Evolutionary conservation across 1,140 invertebrate species (phyloP), one percentile per base, ranked within the genome.

Genomic region (Halictus rubicundus): DNA sequence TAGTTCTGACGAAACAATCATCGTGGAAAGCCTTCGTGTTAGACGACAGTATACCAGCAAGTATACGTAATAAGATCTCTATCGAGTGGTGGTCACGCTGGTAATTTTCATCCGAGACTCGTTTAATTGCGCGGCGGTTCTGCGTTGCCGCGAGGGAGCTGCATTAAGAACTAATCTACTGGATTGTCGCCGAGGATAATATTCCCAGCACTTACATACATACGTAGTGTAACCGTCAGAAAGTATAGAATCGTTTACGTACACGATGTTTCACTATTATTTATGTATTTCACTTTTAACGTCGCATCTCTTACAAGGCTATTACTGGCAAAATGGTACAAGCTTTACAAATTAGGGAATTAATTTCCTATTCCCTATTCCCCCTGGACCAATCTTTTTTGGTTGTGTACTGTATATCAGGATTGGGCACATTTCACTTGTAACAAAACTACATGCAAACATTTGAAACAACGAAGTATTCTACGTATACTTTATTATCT

Each of bases 21-120:
- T 86, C 78, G 75, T 74, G 84, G 68, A 84, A 63, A 87, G 81
- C 78, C 71, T 87, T 86, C 85, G 85, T 87, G 85, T 32, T 61
- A 68, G 59, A 61, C 81, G 85, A 84, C 85, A 87, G 71, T 87
- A 87, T 86, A 60, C 84, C 65, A 39, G 60, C 64, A 54, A 73
- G 72, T 74, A 23, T 76, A 83, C 74, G 32, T 71, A 79, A 81
- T 70, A 77, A 87, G 81, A 87, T 87, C 70, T 66, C 32, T 84
- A 87, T 87, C 85, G 71, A 77, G 64, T 61, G 52, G 39, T 49
- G 79, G 63, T 80, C 85, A 77, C 85, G 75, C 61, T 65, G 70
- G 71, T 84, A 86, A 87, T 86, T 86, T 75, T 86, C 84, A 86
- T 86, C 85, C 75, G 71, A 73, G 59, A 54, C 66, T 73, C 42